Base-by-base conservation (phyloP, 2,113 vertebrate species). In the Phrynosoma platyrhinos region DNA sequence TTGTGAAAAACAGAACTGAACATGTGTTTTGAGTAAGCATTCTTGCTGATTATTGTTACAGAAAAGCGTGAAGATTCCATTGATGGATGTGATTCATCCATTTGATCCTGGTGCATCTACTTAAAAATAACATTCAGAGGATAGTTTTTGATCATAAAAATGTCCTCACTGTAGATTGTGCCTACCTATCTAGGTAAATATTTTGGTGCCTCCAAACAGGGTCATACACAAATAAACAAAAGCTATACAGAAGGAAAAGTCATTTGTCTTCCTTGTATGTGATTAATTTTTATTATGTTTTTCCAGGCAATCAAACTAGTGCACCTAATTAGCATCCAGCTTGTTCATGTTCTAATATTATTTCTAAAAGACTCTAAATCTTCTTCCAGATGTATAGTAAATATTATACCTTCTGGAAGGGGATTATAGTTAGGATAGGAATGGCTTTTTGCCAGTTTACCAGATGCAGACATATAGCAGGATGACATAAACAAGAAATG, bases 1-100 rank as follows among this genome's bases (percentile, higher is more conserved):
- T 40, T 85, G 89, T 96, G 90, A 94, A 93, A 94, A 27, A 53
- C 81, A 93, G 79, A 96, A 93, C 82, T 93, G 88, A 96, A 95
- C 92, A 75, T 74, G 82, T 92, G 87, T 95, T 96, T 95, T 88
- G 74, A 80, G 92, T 94, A 89, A 88, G 55, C 80, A 47, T 20
- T 62, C 16, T 53, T 81, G 42, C 42, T 87, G 55, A 8, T 47
- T 9, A 64, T 75, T 66, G 10, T 66, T 75, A 47, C 27, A 27
- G 32, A 81, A 25, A 47, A 32, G 62, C 20, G 23, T 21, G n/a
- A 69, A 79, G 6, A 55, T 80, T 21, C 7, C 32, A 47, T 42
- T 76, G 20, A 82, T 12, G 7, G 27, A 52, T 12, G 20, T 8
- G 66, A 68, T 68, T 25, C 66, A 68, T 68, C 66, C 25, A 68